Evolutionary conservation across 2,797 vertebrate genomes (phyloP).

Genomic region (Vultur gryphus): DNA sequence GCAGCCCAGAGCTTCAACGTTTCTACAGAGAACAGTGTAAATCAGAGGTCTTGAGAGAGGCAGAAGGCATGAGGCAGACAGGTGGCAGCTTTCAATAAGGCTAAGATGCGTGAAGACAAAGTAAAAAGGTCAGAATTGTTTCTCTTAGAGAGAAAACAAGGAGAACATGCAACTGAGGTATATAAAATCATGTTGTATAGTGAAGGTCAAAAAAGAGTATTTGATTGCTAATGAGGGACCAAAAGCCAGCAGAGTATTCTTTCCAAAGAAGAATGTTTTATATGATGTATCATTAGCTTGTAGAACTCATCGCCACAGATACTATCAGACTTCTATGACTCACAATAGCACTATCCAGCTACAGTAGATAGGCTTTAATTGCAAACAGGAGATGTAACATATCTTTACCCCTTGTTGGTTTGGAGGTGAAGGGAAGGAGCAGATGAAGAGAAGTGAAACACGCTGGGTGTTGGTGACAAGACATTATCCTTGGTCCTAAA

Average conservation of each 20-base stretch:
- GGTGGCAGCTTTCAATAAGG: neutral
- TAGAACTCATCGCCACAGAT: neutral
- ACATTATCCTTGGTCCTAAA: neutral
- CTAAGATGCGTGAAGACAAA: neutral
- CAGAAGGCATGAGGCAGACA: neutral
- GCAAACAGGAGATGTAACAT: neutral
- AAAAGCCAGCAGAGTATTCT: neutral
- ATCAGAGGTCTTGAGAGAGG: neutral
- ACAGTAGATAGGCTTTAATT: neutral
- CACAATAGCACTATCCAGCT: neutral
- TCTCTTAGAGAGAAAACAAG: neutral
- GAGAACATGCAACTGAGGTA: neutral
- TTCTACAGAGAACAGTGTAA: neutral
- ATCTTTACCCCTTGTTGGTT: neutral
- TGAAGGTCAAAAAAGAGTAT: neutral
- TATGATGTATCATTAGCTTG: neutral
- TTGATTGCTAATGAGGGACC: neutral
- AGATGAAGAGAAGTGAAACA: neutral
- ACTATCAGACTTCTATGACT: neutral
- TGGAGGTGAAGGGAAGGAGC: neutral
- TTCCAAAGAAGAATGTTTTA: neutral
- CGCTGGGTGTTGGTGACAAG: neutral
- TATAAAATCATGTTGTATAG: neutral
- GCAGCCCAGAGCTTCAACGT: neutral
- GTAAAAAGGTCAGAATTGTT: neutral